phyloP scores from a whole-genome alignment of 2,888 invertebrate species.

The Eupithecia dodoneata region DNA sequence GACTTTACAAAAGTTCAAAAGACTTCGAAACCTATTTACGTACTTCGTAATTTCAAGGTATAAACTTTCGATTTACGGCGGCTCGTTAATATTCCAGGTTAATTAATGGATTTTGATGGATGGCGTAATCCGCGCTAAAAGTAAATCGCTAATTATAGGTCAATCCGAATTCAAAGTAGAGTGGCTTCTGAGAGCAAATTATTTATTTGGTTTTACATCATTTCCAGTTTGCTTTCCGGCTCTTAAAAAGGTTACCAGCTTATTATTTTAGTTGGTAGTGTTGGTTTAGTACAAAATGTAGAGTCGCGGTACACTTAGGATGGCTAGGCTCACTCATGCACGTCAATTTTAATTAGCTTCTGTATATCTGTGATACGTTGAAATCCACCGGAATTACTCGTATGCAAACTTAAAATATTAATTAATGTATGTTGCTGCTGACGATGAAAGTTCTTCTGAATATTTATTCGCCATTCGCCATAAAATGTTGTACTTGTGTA shows the following conservation, averaged over 20 bases:
- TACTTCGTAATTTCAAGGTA: slow-evolving; percentile 77
- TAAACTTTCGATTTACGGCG: slow-evolving; percentile 74
- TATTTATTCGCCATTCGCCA: neutral
- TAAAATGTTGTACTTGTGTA: neutral
- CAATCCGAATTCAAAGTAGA: slow-evolving; percentile 54
- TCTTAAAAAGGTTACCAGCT: slow-evolving; percentile 18
- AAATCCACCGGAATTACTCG: neutral
- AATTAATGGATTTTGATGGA: slow-evolving; percentile 81
- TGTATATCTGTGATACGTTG: neutral
- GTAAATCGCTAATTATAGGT: slow-evolving; percentile 70
- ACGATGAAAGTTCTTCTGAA: neutral
- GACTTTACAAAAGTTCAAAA: slow-evolving; percentile 76
- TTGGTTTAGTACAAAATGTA: slow-evolving; percentile 41
- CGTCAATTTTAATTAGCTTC: neutral
- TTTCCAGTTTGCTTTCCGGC: slow-evolving; percentile 26
- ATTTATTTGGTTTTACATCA: slow-evolving; percentile 36
- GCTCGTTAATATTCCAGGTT: slow-evolving; percentile 78
- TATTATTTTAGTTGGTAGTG: neutral
- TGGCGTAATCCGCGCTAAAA: slow-evolving; percentile 65
- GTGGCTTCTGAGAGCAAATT: slow-evolving; percentile 39
- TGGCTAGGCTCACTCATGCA: neutral
- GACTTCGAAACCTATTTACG: slow-evolving; percentile 74
- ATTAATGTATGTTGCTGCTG: neutral
- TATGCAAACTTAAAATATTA: neutral
- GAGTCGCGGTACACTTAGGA: neutral